These are phyloP conservation scores for Sebastes minor DNA, from an alignment of 2,797 vertebrate genomes.

Conservation along the genomic window DNA sequence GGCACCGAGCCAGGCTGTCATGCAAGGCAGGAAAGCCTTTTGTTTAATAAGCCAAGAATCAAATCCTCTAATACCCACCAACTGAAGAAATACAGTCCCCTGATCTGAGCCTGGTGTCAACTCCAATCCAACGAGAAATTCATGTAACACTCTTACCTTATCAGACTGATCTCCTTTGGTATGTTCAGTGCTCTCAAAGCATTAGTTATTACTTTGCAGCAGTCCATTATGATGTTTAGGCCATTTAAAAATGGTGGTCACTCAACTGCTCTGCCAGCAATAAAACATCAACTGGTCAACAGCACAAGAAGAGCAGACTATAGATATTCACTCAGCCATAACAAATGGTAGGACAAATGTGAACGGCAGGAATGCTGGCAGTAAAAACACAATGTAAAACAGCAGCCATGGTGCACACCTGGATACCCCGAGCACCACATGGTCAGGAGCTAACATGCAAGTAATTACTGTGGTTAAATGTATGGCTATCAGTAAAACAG, in stretches of 20 bases:
- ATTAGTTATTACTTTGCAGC: not conserved
- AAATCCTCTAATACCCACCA: constrained; percentile 16
- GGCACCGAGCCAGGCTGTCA: not conserved
- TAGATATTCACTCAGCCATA: constrained; percentile 36
- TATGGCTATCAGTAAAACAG: not conserved
- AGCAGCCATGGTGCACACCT: not conserved
- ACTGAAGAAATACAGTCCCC: constrained; percentile 3
- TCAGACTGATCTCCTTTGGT: constrained; percentile 47
- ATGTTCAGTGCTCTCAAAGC: constrained; percentile 1
- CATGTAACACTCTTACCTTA: constrained; percentile 2
- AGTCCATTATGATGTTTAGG: not conserved
- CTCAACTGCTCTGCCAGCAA: constrained; percentile 5
- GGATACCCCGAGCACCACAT: not conserved
- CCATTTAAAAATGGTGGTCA: not conserved
- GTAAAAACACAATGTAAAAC: constrained; percentile 8
- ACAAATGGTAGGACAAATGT: constrained; percentile 39
- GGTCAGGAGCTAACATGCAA: not conserved
- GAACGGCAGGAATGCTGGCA: constrained; percentile 56
- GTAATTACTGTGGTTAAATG: not conserved
- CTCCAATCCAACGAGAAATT: constrained; percentile 1
- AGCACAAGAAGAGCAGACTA: constrained; percentile 14
- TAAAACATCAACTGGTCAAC: constrained; percentile 1
- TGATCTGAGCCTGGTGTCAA: constrained; percentile 21
- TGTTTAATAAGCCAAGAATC: constrained; percentile 15
- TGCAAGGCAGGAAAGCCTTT: not conserved